Evolutionary conservation across 2,797 vertebrate genomes (phyloP).

Genomic region (Neomorphus geoffroyi): DNA sequence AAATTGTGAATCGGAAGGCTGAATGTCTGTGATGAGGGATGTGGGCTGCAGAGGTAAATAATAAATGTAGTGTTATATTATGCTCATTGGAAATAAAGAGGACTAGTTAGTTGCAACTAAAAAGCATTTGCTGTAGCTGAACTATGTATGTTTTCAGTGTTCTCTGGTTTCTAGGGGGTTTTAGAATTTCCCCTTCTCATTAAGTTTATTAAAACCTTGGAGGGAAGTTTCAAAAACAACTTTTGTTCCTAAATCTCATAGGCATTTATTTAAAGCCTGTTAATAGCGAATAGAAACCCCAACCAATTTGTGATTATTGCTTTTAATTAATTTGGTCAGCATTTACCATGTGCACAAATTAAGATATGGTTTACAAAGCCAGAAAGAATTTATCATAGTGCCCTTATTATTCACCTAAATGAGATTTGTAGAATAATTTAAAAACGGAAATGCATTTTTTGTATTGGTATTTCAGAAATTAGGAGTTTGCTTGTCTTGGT

Average conservation of each 20-base stretch:
- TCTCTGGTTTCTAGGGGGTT: slow-evolving; percentile 19
- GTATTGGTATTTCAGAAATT: neutral
- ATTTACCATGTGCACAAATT: slow-evolving; percentile 44
- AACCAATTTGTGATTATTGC: slow-evolving; percentile 58
- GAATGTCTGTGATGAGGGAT: slow-evolving; percentile 59
- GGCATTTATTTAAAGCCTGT: slow-evolving; percentile 63
- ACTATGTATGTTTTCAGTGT: slow-evolving; percentile 45
- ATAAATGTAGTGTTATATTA: slow-evolving; percentile 59
- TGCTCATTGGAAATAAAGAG: slow-evolving; percentile 48
- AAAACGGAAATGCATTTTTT: neutral
- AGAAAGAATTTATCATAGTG: slow-evolving; percentile 24
- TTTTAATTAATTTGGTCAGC: slow-evolving; percentile 60
- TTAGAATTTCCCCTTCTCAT: slow-evolving; percentile 55
- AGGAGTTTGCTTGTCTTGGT: neutral
- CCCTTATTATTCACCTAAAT: neutral
- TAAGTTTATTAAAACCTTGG: slow-evolving; percentile 61
- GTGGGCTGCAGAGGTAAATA: slow-evolving; percentile 66
- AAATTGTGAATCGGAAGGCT: slow-evolving; percentile 61
- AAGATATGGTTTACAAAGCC: neutral
- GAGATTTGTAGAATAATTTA: neutral
- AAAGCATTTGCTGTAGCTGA: neutral
- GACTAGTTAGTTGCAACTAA: slow-evolving; percentile 44
- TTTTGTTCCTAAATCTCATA: slow-evolving; percentile 57
- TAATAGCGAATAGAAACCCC: slow-evolving; percentile 63
- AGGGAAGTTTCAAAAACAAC: slow-evolving; percentile 47